Base-by-base conservation (phyloP, 2,113 vertebrate genomes). In the Pseudonaja textilis region DNA sequence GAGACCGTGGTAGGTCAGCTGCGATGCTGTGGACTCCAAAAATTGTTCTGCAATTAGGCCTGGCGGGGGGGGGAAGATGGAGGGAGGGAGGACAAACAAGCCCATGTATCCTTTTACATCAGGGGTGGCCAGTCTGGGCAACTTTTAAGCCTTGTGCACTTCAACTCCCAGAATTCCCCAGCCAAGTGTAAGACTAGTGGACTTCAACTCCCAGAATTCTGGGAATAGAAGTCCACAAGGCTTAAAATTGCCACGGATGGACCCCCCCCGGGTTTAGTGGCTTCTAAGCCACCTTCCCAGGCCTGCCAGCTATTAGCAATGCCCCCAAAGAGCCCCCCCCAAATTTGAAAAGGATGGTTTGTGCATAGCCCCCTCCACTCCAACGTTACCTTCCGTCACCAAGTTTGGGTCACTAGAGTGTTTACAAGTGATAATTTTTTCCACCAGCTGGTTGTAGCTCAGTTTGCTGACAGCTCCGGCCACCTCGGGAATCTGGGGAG, bases 371-470 rank as follows among this genome's bases (percentile, higher is more conserved):
- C n/a, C 0, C 34, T 23, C 22, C 20, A n/a, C n/a, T 3, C 45
- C 18, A 4, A 0, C 3, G 0, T 89, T 97, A 99, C 99, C 99
- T 99, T 99, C 98, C 0, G 98, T 98, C 95, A 99, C 98, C 55
- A 97, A 95, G 92, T 97, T 97, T 96, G 98, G 98, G 95, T 99
- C 98, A 0, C 95, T 93, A 0, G 98, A 98, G 92, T 99, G 99
- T 85, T 99, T 99, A 96, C 98, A 99, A 94, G 98, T 97, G 39
- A 99, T 99, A 96, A 99, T 98, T 94, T 99, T 99, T 97, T 99
- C 99, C 90, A 99, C 99, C 96, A 99, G 98, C 23, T 99, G 99
- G 96, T 99, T 99, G 96, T 99, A 99, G 92, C 98, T 99, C 93
- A 99, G 97, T 91, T 98, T 99, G 57, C 98, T 98, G 59, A 99